A percentile compares a stretch with the other conserved stretches of the same genome.
Evolutionary conservation across 2,888 invertebrate genomes (phyloP).

Genomic region (Orthosia incerta): DNA sequence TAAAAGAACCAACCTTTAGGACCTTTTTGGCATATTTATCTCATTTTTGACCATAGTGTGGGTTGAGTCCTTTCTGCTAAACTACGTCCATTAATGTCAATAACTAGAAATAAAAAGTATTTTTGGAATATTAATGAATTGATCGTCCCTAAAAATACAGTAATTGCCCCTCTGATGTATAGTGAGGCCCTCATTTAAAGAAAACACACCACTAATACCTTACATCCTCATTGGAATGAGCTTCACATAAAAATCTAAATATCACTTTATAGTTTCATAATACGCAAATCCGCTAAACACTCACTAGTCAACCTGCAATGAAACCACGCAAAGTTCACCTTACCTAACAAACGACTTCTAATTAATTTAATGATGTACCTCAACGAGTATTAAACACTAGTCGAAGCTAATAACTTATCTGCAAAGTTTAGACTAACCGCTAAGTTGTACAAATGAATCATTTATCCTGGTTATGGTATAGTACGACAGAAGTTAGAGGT

Average conservation of each 20-base stretch:
- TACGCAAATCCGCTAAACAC: background rate
- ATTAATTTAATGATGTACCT: constrained; percentile 31
- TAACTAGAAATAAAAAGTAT: no score
- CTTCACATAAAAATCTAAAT: background rate
- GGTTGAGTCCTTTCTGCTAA: no score
- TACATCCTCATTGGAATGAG: background rate
- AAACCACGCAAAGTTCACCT: constrained; percentile 1
- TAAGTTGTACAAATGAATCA: constrained; percentile 59
- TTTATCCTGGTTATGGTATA: constrained; percentile 44
- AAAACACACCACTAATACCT: background rate
- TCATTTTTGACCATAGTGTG: no score
- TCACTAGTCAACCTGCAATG: background rate
- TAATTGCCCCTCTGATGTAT: background rate
- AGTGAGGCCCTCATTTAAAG: background rate
- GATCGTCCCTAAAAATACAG: no score
- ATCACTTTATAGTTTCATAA: background rate
- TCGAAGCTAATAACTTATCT: constrained; percentile 26
- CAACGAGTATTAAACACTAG: constrained; percentile 30
- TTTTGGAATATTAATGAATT: no score
- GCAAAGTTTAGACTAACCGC: constrained; percentile 33
- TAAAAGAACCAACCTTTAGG: no score
- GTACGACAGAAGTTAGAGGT: background rate
- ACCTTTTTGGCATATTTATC: no score
- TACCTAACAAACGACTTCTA: constrained; percentile 23
- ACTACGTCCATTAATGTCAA: no score